Percentiles rank a stretch among this genome's conserved stretches.
Evolutionary conservation across 2,797 vertebrate species (phyloP).

Genomic region (Pseudomugil gertrudae): DNA sequence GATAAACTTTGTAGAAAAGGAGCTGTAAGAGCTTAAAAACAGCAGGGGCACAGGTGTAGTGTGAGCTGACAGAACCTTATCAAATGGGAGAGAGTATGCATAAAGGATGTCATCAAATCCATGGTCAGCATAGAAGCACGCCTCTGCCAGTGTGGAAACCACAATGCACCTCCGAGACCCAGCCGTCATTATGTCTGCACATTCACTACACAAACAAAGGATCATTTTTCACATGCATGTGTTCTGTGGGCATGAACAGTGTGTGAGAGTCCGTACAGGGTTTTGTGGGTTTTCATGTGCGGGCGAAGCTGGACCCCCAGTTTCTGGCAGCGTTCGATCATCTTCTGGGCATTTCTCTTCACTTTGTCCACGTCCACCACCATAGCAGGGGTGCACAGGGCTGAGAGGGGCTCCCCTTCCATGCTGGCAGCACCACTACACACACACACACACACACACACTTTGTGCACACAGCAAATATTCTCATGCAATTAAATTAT

Average conservation of each 20-base stretch:
- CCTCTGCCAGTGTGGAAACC: constrained; percentile 87
- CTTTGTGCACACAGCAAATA: constrained; percentile 10
- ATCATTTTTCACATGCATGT: not conserved
- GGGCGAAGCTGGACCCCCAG: constrained; percentile 85
- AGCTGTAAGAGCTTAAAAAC: not conserved
- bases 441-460: constrained; percentile 10
- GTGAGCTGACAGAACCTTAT: constrained; percentile 69
- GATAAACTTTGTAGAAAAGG: not conserved
- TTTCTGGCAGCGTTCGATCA: constrained; percentile 77
- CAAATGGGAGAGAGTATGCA: constrained; percentile 82
- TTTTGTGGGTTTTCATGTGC: constrained; percentile 91
- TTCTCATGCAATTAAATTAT: constrained; percentile 49
- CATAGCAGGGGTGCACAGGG: constrained; percentile 82
- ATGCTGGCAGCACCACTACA: constrained; percentile 41
- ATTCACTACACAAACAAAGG: constrained; percentile 72
- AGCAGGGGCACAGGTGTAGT: not conserved
- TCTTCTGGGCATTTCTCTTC: constrained; percentile 78
- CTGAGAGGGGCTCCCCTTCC: constrained; percentile 60
- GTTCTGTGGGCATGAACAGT: not conserved
- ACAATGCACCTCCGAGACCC: constrained; percentile 81
- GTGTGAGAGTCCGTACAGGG: constrained; percentile 73
- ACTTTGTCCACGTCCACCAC: constrained; percentile 79
- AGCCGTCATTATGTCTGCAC: constrained; percentile 84
- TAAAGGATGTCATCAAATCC: constrained; percentile 89
- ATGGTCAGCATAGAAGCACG: constrained; percentile 80